Evolutionary conservation across 2,888 invertebrate species (phyloP).

Genomic region (Ptychoptera albimana): DNA sequence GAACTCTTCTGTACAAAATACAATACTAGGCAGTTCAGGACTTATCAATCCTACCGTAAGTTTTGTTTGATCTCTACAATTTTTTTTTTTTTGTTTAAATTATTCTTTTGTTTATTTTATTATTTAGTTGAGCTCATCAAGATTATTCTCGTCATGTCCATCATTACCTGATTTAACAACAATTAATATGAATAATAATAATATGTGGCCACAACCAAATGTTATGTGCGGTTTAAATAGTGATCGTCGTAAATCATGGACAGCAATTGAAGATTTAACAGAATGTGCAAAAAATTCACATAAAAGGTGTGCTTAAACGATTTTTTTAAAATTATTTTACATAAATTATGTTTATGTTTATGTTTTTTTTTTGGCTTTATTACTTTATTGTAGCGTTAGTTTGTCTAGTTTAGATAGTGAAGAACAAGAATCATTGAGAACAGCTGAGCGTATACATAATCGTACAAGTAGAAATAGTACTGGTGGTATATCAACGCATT

Average conservation of each 20-base stretch:
- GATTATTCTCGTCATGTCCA: slow-evolving; percentile 19
- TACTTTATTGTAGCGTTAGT: slow-evolving; percentile 41
- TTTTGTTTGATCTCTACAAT: not conserved
- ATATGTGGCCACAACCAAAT: slow-evolving; percentile 28
- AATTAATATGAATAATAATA: slow-evolving; percentile 14
- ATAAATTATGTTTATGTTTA: not conserved
- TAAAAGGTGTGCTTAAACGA: slow-evolving; percentile 30
- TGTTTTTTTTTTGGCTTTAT: not conserved
- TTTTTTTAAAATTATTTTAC: not conserved
- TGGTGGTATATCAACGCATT: slow-evolving; percentile 52
- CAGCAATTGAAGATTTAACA: slow-evolving; percentile 59
- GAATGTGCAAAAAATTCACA: slow-evolving; percentile 39
- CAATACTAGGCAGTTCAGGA: slow-evolving; percentile 7
- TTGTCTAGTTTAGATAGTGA: slow-evolving; percentile 75
- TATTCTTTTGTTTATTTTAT: not conserved
- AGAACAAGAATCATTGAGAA: slow-evolving; percentile 47
- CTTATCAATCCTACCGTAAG: slow-evolving; percentile 10
- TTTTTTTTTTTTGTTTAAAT: not conserved
- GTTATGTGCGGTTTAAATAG: slow-evolving; percentile 18
- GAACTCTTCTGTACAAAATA: slow-evolving; percentile 23
- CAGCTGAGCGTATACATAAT: slow-evolving; percentile 30
- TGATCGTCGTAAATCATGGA: slow-evolving; percentile 65
- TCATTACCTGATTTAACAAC: slow-evolving; percentile 27
- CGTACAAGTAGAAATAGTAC: slow-evolving; percentile 35
- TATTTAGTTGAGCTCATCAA: slow-evolving; percentile 15